Evolutionary conservation across 2,888 invertebrate species (phyloP), one percentile per base, ranked within the genome.

Genomic region (Allacma fusca): DNA sequence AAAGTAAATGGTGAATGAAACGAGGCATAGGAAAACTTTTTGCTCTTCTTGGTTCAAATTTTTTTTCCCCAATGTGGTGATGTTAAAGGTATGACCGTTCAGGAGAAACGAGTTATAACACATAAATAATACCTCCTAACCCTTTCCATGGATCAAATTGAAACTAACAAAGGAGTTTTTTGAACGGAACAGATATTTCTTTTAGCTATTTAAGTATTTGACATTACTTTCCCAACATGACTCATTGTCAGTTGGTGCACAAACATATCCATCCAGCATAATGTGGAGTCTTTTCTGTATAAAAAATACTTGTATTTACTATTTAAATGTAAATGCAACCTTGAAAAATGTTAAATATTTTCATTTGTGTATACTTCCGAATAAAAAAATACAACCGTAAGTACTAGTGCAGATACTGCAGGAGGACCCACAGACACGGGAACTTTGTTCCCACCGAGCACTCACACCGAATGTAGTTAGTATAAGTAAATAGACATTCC

Each of bases 311-410:
- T 72, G 59, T 74, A 74, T 43, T 65, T 65, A 62, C 44, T 34
- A 43, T 69, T 40, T 23, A 69, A 23, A 74, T 74, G 65, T 74
- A 74, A 74, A 74, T 74, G 43, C 2, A 67, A 24, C 74, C 65
- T 74, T 74, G 64, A 62, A 65, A 74, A 74, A 74, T 65, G 65
- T 65, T 74, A 74, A 74, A 74, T 74, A 65, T 65, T 74, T 74
- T 74, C 74, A 62, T 62, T 24, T 26, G 62, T 26, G 62, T 23
- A 62, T 62, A 24, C 24, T 62, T 26, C n/a, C 62, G 2, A 24
- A 62, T 24, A 16, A 62, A 62, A 62, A 62, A 62, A 5, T 50
- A 19, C 50, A 50, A 34, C 34, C 5, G 34, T 34, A 34, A 34
- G 34, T 34, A 34, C 34, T 34, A 34, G 34, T 34, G 9, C 34